These are phyloP conservation scores for Tubulanus polymorphus DNA, from an alignment of 2,888 invertebrate species.

Conservation along the genomic window DNA sequence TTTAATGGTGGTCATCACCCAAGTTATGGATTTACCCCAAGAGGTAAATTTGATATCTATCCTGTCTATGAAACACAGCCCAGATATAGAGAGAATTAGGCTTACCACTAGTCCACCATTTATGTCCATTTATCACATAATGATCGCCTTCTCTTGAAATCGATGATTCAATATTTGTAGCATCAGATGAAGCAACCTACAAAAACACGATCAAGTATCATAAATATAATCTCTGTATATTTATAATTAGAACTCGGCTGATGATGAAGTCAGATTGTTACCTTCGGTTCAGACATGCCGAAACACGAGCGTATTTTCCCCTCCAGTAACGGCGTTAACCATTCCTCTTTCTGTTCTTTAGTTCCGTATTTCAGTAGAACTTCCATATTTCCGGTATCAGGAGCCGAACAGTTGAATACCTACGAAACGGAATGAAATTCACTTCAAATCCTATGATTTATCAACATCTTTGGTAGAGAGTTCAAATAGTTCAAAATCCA, in stretches of 20 bases:
- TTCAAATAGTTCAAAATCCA: too few relatives aligned
- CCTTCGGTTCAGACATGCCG: conserved; percentile 54
- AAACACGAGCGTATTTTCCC: conserved; percentile 53
- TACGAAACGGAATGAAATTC: conserved; percentile 17
- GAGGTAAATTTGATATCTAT: too few relatives aligned
- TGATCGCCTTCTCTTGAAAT: conserved; percentile 50
- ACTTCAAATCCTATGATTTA: too few relatives aligned
- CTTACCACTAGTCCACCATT: conserved; percentile 56
- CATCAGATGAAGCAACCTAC: conserved; percentile 55
- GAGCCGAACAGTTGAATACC: conserved; percentile 56
- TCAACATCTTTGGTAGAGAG: too few relatives aligned
- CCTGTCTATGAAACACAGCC: too few relatives aligned
- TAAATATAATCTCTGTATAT: not conserved
- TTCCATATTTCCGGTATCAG: conserved; percentile 58
- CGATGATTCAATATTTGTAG: conserved; percentile 55
- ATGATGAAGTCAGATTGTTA: conserved; percentile 11
- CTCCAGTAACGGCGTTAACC: conserved; percentile 50
- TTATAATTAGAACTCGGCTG: not conserved
- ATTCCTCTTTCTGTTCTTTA: conserved; percentile 50
- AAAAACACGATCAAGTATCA: not conserved
- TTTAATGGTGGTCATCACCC: too few relatives aligned
- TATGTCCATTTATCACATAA: conserved; percentile 55
- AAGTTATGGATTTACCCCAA: too few relatives aligned
- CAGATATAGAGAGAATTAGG: not conserved
- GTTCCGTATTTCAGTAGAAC: conserved; percentile 54